Evolutionary conservation across 2,888 invertebrate genomes (phyloP).

Genomic region (Drosophila prolongata): DNA sequence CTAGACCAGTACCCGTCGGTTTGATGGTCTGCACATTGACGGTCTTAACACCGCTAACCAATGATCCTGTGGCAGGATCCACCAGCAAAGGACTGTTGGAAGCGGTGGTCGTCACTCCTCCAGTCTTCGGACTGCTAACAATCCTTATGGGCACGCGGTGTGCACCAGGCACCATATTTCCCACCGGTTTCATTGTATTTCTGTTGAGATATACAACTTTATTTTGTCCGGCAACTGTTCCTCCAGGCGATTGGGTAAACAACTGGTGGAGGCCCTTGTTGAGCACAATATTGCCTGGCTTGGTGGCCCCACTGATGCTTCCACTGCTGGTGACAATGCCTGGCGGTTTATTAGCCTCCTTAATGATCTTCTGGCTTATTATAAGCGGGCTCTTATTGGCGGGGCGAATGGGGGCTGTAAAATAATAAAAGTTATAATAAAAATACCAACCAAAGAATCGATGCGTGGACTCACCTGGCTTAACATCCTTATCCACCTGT

Average conservation of each 20-base stretch:
- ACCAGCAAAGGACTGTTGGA: conserved; percentile 44
- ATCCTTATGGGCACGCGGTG: conserved; percentile 57
- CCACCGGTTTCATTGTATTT: conserved; percentile 81
- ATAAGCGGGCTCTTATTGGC: conserved; percentile 64
- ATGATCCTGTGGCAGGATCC: conserved; percentile 40
- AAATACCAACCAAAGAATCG: neutral
- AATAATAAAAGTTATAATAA: neutral
- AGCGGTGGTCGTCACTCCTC: conserved; percentile 18
- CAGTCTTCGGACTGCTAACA: conserved; percentile 44
- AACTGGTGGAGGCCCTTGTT: conserved; percentile 71
- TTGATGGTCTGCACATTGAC: conserved; percentile 63
- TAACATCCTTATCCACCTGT: conserved; percentile 36
- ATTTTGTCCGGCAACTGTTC: conserved; percentile 56
- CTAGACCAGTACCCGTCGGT: conserved; percentile 30
- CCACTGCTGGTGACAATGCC: conserved; percentile 5
- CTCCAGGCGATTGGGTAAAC: conserved; percentile 52
- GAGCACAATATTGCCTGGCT: conserved; percentile 73
- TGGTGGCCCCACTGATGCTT: conserved; percentile 27
- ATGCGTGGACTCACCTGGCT: conserved; percentile 9
- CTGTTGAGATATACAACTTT: conserved; percentile 84
- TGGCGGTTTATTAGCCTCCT: conserved; percentile 62
- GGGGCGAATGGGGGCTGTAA: conserved; percentile 12
- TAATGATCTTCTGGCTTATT: conserved; percentile 81
- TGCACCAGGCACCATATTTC: conserved; percentile 57
- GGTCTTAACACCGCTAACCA: conserved; percentile 46